Conservation (phyloP, 2,888 invertebrate genomes). For the Erannis defoliaria region DNA sequence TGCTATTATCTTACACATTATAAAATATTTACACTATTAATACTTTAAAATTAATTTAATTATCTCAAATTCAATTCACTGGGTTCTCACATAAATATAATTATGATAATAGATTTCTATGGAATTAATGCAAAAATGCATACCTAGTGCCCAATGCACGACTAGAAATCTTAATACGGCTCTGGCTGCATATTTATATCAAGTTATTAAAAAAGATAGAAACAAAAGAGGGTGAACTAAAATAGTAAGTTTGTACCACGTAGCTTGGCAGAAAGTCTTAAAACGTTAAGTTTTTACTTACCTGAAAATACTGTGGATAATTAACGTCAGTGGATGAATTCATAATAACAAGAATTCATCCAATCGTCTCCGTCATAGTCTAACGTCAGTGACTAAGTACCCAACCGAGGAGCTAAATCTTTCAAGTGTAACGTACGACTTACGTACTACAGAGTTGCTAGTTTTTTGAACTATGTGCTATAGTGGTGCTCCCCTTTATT, state of each 20-base stretch:
- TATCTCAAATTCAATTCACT: slow-evolving; percentile 14
- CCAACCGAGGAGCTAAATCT: no score
- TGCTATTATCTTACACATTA: slow-evolving; percentile 43
- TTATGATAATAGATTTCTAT: slow-evolving; percentile 4
- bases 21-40: slow-evolving; percentile 44
- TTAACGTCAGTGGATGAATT: no score
- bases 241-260: background rate
- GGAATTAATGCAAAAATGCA: slow-evolving; percentile 27
- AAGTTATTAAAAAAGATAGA: background rate
- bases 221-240: background rate
- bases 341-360: no score
- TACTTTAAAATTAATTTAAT: slow-evolving; percentile 35
- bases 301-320: no score
- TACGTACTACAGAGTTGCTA: no score
- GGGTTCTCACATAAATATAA: background rate
- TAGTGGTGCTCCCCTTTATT: no score
- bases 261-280: no score
- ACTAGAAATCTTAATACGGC: slow-evolving; percentile 33
- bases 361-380: no score
- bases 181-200: background rate
- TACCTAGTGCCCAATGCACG: background rate
- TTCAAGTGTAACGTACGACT: no score
- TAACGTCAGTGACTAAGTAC: no score
- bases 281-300: no score
- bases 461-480: no score